Conservation (phyloP, 2,888 invertebrate species). For the Tachina lurida region DNA sequence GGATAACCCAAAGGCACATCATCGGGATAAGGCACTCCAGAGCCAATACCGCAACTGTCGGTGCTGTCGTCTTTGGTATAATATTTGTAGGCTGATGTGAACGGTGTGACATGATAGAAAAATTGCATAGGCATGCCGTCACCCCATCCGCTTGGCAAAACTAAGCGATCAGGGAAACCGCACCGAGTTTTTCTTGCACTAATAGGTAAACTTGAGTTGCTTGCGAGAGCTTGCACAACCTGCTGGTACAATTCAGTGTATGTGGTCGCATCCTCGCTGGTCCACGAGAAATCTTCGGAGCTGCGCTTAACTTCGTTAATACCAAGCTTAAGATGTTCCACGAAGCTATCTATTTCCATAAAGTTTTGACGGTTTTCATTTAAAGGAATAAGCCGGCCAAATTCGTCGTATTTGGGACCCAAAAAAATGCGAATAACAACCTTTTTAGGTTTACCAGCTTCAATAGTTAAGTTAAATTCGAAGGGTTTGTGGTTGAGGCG, state of each 20-base stretch:
- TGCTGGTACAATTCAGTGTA: conserved; percentile 86
- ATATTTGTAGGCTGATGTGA: conserved; percentile 82
- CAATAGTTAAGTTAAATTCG: conserved; percentile 84
- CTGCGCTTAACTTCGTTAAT: conserved; percentile 88
- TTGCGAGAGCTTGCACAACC: conserved; percentile 85
- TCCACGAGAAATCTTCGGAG: conserved; percentile 87
- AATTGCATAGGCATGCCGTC: conserved; percentile 87
- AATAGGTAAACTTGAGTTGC: conserved; percentile 84
- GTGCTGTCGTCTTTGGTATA: conserved; percentile 80
- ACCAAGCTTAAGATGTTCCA: conserved; percentile 86
- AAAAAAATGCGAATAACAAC: conserved; percentile 87
- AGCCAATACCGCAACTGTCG: conserved; percentile 84
- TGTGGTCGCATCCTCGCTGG: conserved; percentile 86
- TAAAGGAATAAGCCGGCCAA: conserved; percentile 85
- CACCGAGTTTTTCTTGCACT: conserved; percentile 85
- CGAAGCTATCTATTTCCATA: conserved; percentile 86
- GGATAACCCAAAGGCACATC: conserved; percentile 88
- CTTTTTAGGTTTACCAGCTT: conserved; percentile 85
- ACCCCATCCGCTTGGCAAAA: conserved; percentile 88
- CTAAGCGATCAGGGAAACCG: conserved; percentile 88
- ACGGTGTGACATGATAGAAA: conserved; percentile 86
- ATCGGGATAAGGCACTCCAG: conserved; percentile 85
- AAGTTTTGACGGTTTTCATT: conserved; percentile 86
- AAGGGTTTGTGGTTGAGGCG: conserved; percentile 87
- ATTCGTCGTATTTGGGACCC: conserved; percentile 87